A percentile compares a stretch with the other conserved stretches of the same genome.
phyloP scores from a whole-genome alignment of 2,797 vertebrate species.

The Coluber constrictor region DNA sequence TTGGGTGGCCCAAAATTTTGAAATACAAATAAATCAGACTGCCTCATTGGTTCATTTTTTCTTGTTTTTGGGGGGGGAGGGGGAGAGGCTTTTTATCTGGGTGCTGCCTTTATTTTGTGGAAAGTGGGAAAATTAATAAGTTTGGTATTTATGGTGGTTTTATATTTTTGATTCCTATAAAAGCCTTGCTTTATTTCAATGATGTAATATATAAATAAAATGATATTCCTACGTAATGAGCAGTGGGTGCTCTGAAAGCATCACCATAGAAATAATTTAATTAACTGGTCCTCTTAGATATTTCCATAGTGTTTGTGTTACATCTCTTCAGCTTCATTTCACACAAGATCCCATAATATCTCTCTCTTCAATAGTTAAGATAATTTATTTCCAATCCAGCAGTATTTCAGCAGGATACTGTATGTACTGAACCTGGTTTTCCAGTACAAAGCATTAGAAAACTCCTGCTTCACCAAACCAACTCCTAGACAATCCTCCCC shows the following conservation, averaged over 20 bases:
- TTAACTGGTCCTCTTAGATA: not conserved
- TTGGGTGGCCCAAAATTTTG: not conserved
- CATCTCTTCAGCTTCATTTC: not conserved
- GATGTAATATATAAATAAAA: not conserved
- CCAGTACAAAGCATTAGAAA: not conserved
- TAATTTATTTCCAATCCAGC: not conserved
- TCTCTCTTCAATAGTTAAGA: not conserved
- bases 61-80: not conserved
- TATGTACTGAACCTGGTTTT: not conserved
- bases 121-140: not conserved
- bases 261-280: not conserved
- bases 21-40: not conserved
- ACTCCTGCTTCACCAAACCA: not conserved
- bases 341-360: not conserved
- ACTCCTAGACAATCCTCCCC: not conserved
- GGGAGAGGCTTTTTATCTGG: not conserved
- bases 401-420: not conserved
- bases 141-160: not conserved
- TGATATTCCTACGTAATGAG: not conserved
- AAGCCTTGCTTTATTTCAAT: not conserved
- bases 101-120: not conserved
- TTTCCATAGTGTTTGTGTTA: not conserved
- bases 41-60: not conserved
- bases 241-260: not conserved
- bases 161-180: not conserved